These are phyloP conservation scores for Naja naja DNA, from an alignment of 2,113 vertebrate genomes.

Conservation along the genomic window DNA sequence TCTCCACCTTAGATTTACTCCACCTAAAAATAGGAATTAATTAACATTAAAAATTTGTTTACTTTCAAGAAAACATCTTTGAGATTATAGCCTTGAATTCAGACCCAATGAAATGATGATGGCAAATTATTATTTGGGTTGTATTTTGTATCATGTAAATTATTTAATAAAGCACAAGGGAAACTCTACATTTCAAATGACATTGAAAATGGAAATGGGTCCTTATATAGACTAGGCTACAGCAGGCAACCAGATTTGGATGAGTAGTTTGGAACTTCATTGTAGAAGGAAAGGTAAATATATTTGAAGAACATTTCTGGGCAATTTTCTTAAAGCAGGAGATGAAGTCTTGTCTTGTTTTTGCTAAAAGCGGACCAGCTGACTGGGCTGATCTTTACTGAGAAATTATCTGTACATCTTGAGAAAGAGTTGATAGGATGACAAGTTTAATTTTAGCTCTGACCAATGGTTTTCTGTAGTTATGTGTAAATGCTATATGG, in stretches of 20 bases:
- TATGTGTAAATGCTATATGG: not conserved
- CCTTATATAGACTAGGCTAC: not conserved
- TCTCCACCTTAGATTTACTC: not conserved
- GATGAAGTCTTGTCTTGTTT: not conserved
- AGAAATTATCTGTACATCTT: not conserved
- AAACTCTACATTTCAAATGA: not conserved
- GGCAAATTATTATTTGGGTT: not conserved
- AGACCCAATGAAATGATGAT: not conserved
- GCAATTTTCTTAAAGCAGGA: not conserved
- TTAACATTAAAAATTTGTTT: not conserved
- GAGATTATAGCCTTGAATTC: not conserved
- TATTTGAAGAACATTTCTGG: not conserved
- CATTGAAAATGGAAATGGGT: not conserved
- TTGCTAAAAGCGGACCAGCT: not conserved
- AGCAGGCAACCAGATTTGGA: not conserved
- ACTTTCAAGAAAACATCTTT: not conserved
- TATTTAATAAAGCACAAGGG: not conserved
- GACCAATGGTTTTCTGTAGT: not conserved
- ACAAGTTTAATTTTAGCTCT: not conserved
- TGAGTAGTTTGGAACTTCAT: not conserved
- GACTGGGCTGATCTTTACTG: not conserved
- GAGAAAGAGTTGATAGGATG: not conserved
- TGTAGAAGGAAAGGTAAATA: slow-evolving; percentile 4
- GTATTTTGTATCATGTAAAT: slow-evolving; percentile 10
- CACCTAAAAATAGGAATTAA: not conserved